Percentiles rank a stretch among this genome's conserved stretches.
phyloP scores from a whole-genome alignment of 2,797 vertebrate species.

The Epinephelus awoara region DNA sequence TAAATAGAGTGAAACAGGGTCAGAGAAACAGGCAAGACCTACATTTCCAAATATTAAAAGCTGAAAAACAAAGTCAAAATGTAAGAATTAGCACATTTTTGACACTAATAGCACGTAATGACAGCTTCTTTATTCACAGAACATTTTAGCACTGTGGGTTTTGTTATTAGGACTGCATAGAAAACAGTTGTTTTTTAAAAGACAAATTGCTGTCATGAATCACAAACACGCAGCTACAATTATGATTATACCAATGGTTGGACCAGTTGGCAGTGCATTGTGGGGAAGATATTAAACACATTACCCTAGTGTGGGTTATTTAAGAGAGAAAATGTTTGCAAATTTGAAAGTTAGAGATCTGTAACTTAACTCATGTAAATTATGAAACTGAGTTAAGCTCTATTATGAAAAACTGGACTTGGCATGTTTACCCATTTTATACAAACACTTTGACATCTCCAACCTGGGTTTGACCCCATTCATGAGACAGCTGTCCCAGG shows the following conservation, averaged over 20 bases:
- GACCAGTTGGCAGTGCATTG: neutral
- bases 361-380: neutral
- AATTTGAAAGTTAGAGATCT: neutral
- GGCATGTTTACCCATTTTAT: slow-evolving; percentile 1
- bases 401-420: slow-evolving; percentile 1
- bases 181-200: neutral
- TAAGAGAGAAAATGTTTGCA: neutral
- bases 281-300: neutral
- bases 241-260: neutral
- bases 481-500: slow-evolving; percentile 43
- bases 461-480: slow-evolving; percentile 18
- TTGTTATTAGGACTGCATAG: neutral
- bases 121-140: neutral
- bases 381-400: neutral
- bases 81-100: neutral
- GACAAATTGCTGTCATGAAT: too few relatives aligned
- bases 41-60: neutral
- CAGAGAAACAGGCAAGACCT: neutral
- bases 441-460: neutral
- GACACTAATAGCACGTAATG: neutral
- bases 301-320: neutral
- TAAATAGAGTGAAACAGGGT: slow-evolving; percentile 19
- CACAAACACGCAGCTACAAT: neutral
- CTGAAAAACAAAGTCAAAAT: neutral
- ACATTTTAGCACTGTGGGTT: neutral